Percentiles rank a stretch among this genome's conserved stretches.
phyloP scores from a whole-genome alignment of 2,797 vertebrate genomes.

The Eospalax fontanierii region DNA sequence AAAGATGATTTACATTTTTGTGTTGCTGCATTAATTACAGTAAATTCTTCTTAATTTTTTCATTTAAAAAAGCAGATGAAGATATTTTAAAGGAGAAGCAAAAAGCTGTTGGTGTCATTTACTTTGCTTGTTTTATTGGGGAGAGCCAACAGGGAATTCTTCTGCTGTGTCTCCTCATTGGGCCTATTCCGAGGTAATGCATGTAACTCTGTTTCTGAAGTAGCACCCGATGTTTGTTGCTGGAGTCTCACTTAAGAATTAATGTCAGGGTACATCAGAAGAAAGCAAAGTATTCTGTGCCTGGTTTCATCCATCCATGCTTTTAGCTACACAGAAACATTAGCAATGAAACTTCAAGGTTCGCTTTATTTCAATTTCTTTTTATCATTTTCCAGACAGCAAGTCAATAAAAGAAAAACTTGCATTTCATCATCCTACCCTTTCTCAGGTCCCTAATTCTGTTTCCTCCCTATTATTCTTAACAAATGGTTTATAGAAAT shows the following conservation, averaged over 20 bases:
- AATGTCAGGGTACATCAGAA: not conserved
- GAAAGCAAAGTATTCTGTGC: not conserved
- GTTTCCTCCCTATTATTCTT: not conserved
- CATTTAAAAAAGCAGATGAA: not conserved
- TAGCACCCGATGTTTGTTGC: not conserved
- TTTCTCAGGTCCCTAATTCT: not conserved
- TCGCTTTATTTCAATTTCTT: slow-evolving; percentile 10
- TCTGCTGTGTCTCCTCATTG: slow-evolving; percentile 14
- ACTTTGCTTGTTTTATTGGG: not conserved
- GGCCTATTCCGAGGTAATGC: not conserved
- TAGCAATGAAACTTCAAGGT: slow-evolving; percentile 1
- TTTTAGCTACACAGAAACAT: slow-evolving; percentile 35
- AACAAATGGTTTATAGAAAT: slow-evolving; percentile 55
- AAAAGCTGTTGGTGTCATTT: not conserved
- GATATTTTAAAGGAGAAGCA: not conserved
- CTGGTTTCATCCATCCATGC: slow-evolving; percentile 14
- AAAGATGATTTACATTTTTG: not conserved
- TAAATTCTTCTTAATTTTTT: slow-evolving; percentile 35
- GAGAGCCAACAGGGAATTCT: not conserved
- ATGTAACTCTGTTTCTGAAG: not conserved
- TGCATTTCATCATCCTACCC: slow-evolving; percentile 23
- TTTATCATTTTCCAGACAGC: slow-evolving; percentile 43
- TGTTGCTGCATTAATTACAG: not conserved
- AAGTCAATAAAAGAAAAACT: not conserved
- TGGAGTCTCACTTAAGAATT: slow-evolving; percentile 29